Percentiles rank a stretch among this genome's conserved stretches.
Evolutionary conservation across 2,113 vertebrate species (phyloP).

Genomic region (Protobothrops flavoviridis): DNA sequence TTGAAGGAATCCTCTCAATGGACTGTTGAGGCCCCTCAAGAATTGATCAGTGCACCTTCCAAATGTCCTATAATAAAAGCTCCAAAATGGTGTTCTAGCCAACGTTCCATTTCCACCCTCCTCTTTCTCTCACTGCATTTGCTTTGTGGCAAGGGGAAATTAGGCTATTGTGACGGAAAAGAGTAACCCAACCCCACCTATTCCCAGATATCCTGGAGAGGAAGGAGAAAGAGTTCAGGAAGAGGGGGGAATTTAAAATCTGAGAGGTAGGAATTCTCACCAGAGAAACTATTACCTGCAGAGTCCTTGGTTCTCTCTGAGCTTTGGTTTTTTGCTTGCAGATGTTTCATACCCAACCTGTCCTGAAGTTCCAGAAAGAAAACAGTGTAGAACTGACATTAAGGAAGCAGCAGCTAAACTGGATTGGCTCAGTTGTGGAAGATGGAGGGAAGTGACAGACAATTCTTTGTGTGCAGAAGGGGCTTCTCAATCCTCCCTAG

Average conservation of each 20-base stretch:
- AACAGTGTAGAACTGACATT: neutral
- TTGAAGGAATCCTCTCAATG: neutral
- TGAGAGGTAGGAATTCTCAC: neutral
- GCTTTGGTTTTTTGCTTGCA: neutral
- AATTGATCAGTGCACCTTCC: neutral
- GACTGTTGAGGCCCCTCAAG: neutral
- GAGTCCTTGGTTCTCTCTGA: neutral
- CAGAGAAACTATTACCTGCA: neutral
- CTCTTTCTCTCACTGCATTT: neutral
- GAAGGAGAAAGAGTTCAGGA: neutral
- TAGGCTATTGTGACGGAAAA: neutral
- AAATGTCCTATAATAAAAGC: neutral
- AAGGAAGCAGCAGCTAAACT: neutral
- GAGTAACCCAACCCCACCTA: neutral
- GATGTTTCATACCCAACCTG: neutral
- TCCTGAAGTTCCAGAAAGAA: neutral
- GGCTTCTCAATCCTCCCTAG: neutral
- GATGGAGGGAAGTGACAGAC: neutral
- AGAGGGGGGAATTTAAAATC: neutral
- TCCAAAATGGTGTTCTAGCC: neutral
- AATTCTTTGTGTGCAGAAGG: neutral
- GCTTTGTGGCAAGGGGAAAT: neutral
- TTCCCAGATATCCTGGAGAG: neutral
- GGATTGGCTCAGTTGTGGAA: neutral
- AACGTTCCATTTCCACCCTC: neutral